These are phyloP conservation scores for Chloroceryle aenea DNA, from an alignment of 2,113 vertebrate genomes.

Conservation along the genomic window DNA sequence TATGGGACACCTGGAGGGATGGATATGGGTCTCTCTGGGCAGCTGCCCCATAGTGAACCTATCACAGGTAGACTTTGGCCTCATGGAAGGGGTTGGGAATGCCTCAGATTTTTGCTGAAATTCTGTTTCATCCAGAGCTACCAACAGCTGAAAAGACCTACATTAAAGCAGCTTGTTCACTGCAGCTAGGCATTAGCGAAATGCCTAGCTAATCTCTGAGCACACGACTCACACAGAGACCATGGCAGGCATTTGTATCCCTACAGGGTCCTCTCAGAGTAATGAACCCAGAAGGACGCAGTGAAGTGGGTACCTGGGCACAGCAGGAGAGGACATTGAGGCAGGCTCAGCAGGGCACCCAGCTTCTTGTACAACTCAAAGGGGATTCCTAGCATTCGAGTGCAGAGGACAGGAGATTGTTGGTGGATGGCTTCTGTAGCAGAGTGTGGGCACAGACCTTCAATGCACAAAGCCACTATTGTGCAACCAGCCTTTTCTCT, in stretches of 20 bases:
- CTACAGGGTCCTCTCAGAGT: background rate
- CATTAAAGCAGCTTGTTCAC: background rate
- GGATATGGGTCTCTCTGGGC: background rate
- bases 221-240: background rate
- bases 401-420: background rate
- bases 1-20: background rate
- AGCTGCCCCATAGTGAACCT: background rate
- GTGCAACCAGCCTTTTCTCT: background rate
- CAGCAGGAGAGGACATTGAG: background rate
- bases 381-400: background rate
- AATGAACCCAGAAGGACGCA: background rate
- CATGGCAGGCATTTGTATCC: rapidly evolving
- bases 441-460: background rate
- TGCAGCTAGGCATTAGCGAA: background rate
- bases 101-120: background rate
- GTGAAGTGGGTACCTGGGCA: background rate
- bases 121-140: background rate
- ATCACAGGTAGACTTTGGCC: background rate
- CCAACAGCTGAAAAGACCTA: background rate
- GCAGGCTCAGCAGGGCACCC: background rate
- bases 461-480: background rate
- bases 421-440: background rate
- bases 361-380: background rate
- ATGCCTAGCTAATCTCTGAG: background rate
- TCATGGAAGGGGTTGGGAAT: background rate